These are phyloP conservation scores for Isichthys henryi DNA, from an alignment of 2,113 vertebrate genomes.

Conservation along the genomic window DNA sequence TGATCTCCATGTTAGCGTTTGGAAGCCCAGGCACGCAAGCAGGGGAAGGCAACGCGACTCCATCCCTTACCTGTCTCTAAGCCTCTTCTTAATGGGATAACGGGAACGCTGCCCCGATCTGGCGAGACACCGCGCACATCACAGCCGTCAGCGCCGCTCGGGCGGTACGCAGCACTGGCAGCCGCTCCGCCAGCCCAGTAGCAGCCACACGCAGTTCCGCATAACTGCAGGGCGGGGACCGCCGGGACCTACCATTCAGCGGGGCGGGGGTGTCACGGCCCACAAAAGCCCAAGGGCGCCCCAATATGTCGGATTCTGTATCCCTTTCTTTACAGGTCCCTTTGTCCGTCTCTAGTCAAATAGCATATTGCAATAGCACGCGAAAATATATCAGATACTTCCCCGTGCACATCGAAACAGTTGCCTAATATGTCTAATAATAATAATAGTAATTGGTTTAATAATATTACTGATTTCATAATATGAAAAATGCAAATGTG, in stretches of 20 bases:
- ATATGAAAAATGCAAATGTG: neutral
- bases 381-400: neutral
- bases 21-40: neutral
- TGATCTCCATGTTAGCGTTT: neutral
- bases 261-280: neutral
- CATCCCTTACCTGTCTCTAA: neutral
- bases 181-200: neutral
- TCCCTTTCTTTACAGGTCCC: neutral
- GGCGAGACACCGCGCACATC: neutral
- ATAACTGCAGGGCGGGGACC: slow-evolving; percentile 34
- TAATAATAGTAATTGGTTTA: neutral
- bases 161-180: neutral
- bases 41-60: neutral
- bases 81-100: neutral
- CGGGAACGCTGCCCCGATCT: neutral
- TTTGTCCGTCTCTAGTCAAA: neutral
- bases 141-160: neutral
- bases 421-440: neutral
- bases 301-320: neutral
- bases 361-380: neutral
- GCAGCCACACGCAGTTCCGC: slow-evolving; percentile 52
- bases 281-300: neutral
- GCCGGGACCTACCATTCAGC: slow-evolving; percentile 31
- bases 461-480: neutral
- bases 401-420: neutral